Evolutionary conservation across 92 coral and sea anemone genomes (phyloP).

Genomic region (Nematostella vectensis): DNA sequence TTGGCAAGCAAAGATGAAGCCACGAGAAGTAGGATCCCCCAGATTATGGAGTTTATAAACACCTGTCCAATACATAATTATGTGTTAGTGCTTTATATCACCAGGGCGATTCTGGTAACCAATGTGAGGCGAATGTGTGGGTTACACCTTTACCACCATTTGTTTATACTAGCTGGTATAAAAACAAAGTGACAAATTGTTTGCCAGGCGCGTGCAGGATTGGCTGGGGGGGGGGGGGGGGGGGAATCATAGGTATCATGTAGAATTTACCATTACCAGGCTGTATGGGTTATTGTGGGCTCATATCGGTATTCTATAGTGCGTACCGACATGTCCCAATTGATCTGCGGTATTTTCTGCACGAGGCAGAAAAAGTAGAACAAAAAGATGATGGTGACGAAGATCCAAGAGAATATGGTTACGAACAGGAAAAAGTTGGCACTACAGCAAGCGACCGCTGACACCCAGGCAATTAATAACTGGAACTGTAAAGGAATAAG

Average conservation of each 20-base stretch:
- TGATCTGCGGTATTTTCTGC: constrained; percentile 41
- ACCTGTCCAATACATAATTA: constrained; percentile 16
- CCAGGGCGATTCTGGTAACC: too few species aligned
- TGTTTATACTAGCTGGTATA: background rate
- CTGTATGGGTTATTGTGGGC: too few species aligned
- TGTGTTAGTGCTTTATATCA: too few species aligned
- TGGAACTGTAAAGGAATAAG: background rate
- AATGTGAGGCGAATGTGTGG: too few species aligned
- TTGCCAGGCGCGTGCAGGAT: too few species aligned
- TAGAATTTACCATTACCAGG: too few species aligned
- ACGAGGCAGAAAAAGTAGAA: constrained; percentile 36
- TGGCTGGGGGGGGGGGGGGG: too few species aligned
- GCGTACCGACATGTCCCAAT: constrained; percentile 57
- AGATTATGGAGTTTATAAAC: constrained; percentile 12
- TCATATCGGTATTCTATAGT: too few species aligned
- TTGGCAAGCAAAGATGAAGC: constrained; percentile 20
- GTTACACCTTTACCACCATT: too few species aligned
- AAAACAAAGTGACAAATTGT: background rate
- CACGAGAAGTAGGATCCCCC: constrained; percentile 19
- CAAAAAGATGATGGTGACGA: constrained; percentile 40
- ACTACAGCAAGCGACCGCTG: background rate
- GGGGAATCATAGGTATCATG: too few species aligned
- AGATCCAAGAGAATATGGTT: constrained; percentile 52
- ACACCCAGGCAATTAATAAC: background rate
- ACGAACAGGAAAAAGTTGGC: constrained; percentile 23